Base-by-base conservation (phyloP, 2,888 invertebrate species). In the Leistus spinibarbis region DNA sequence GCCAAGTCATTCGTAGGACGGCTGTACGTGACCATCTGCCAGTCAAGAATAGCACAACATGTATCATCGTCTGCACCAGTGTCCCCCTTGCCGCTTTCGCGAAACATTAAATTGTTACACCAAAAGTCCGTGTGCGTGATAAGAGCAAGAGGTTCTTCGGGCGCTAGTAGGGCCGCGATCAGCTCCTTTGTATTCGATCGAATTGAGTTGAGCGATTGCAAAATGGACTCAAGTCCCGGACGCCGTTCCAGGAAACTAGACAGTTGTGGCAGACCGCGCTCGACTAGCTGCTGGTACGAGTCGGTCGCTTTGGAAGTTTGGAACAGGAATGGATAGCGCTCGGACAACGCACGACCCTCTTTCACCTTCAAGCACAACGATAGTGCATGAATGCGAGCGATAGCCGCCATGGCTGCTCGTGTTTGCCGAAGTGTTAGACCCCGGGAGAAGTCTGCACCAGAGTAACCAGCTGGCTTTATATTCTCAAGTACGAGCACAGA, bases 81-180 rank as follows among this genome's bases (percentile, higher is more conserved):
- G 10, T 66, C 56, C 16, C 40, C 79, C 17, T 84, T 83, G 54
- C 83, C 83, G 40, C 83, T 84, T 76, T 90, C 89, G 73, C 88
- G 87, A 81, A 94, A 93, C 77, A 93, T 86, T 16, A 94, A 87
- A 85, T 94, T 94, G 79, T 93, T 93, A 82, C 93, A 92, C 94
- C 94, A 94, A 84, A 94, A 94, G 82, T 94, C 94, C 0, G 93
- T 94, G 83, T 94, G 94, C 0, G 93, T 94, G 76, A 94, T 91
- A 4, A 93, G 87, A 0, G 93, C 92, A 80, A 91, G 84, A 0
- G 94, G 93, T 81, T 92, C 93, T 66, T 91, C 89, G 0, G 94
- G 93, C 63, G 91, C 89, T 27, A 94, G 85, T 5, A 94, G 85
- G 1, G 90, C 90, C 19, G 92, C 91, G 22, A 94, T 92, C 63